Evolutionary conservation across 1,140 invertebrate genomes (phyloP).

Genomic region (Micrasema minimum): DNA sequence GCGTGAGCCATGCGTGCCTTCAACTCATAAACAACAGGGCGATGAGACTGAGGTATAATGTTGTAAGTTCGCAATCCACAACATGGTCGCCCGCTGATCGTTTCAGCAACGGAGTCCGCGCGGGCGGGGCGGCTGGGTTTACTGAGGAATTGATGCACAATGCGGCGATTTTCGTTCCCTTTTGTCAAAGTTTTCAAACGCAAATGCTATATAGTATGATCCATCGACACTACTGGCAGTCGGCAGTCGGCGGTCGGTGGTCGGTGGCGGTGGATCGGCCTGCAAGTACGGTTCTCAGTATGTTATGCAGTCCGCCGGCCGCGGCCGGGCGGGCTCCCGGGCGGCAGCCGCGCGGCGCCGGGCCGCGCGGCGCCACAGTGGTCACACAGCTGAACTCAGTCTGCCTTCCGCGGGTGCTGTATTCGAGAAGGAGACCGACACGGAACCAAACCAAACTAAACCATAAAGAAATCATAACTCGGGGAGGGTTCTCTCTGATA

Average conservation of each 20-base stretch:
- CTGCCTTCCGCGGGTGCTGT: slow-evolving; percentile 82
- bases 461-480: slow-evolving; percentile 26
- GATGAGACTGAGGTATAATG: slow-evolving; percentile 50
- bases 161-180: slow-evolving; percentile 64
- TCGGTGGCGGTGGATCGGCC: slow-evolving; percentile 11
- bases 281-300: slow-evolving; percentile 43
- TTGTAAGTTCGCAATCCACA: slow-evolving; percentile 38
- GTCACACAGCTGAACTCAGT: slow-evolving; percentile 54
- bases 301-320: slow-evolving; percentile 37
- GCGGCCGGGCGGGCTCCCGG: too few relatives aligned
- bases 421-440: slow-evolving; percentile 81
- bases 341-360: slow-evolving; percentile 43
- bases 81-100: slow-evolving; percentile 4
- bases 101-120: slow-evolving; percentile 10
- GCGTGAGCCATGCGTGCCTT: slow-evolving; percentile 45
- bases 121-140: neutral
- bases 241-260: too few relatives aligned
- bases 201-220: slow-evolving; percentile 32
- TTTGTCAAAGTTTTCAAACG: slow-evolving; percentile 43
- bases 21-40: slow-evolving; percentile 50
- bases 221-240: slow-evolving; percentile 39
- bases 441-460: slow-evolving; percentile 60
- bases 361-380: slow-evolving; percentile 42
- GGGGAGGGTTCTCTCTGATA: slow-evolving; percentile 12
- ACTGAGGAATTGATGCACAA: slow-evolving; percentile 66